Conservation (phyloP, 1,140 invertebrate genomes). For the Drosophila jambulina region DNA sequence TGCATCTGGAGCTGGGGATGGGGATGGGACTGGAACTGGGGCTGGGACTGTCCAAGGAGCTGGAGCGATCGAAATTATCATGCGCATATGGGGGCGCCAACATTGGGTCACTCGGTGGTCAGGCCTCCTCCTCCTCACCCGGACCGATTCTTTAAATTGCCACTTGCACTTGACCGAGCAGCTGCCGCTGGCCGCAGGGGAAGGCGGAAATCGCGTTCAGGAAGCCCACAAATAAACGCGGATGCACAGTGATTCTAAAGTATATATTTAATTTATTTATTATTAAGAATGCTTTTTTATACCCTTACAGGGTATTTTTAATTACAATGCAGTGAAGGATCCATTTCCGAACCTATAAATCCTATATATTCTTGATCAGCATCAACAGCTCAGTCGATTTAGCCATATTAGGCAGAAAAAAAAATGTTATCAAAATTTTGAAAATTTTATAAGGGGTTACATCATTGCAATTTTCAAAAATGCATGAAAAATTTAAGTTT, state of each 20-base stretch:
- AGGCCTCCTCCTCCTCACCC: constrained; percentile 9
- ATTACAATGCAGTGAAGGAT: too few relatives aligned
- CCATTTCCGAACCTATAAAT: too few relatives aligned
- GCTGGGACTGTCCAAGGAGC: constrained; percentile 1
- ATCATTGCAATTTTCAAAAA: too few relatives aligned
- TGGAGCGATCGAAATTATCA: constrained; percentile 56
- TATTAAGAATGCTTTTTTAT: too few relatives aligned
- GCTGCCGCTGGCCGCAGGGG: constrained; percentile 22
- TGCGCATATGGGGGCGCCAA: constrained; percentile 76
- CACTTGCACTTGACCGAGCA: constrained; percentile 81
- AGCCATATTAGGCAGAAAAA: too few relatives aligned
- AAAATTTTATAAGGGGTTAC: too few relatives aligned
- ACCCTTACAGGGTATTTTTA: too few relatives aligned
- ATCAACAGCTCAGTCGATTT: too few relatives aligned
- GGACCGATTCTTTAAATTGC: constrained; percentile 77
- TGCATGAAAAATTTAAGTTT: too few relatives aligned
- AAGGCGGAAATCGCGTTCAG: constrained; percentile 14
- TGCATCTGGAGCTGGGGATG: constrained; percentile 13
- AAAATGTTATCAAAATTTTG: too few relatives aligned
- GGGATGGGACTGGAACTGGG: not conserved
- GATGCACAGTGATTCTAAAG: constrained; percentile 50
- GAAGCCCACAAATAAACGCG: constrained; percentile 13
- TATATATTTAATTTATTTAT: too few relatives aligned
- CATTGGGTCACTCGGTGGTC: constrained; percentile 60
- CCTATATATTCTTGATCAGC: too few relatives aligned